Base-by-base conservation (phyloP, 2,888 invertebrate species). In the Tromatobia lineatoria region DNA sequence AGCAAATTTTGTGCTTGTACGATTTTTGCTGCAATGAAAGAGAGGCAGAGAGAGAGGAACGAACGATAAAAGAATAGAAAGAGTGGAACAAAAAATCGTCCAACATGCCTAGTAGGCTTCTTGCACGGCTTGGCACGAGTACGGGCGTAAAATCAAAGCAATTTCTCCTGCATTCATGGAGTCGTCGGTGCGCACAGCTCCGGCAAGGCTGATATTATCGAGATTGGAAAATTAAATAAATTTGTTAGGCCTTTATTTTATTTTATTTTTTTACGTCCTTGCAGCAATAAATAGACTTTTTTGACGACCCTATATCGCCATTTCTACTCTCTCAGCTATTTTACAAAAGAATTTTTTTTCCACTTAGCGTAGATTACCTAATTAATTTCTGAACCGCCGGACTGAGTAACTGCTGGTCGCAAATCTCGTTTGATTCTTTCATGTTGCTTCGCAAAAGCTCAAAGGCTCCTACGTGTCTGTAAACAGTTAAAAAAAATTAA, bases 361-460 rank as follows among this genome's bases (percentile, higher is more conserved):
- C n/a, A 8, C 15, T 34, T 18, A 57, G 25, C 15, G 64, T 52
- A 86, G 52, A 86, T 88, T 91, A 92, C 92, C 80, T 85, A 54
- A 91, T 87, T 71, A 92, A 85, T 13, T 90, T 59, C 38, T 75
- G 85, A 70, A 92, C 87, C 38, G 88, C 85, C 1, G 80, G 18
- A 67, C 92, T 92, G 78, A 90, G 89, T 59, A 92, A 88, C 86
- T 92, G 92, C 64, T 90, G 78, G 84, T 90, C 90, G 83, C 92
- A 92, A n/a, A 92, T 70, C 52, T 87, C 83, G 87, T 91, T 92
- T 13, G 91, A 88, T 64, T 88, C 89, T 57, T 78, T 82, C 91
- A 92, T 91, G 76, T 91, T 92, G 77, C 86, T 88, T 8, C 81
- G 88, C 54, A 92, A 81, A 11, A 92, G 75, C 38, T 88, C 79